phyloP scores from a whole-genome alignment of 2,113 vertebrate species.

The Ammodytes marinus region DNA sequence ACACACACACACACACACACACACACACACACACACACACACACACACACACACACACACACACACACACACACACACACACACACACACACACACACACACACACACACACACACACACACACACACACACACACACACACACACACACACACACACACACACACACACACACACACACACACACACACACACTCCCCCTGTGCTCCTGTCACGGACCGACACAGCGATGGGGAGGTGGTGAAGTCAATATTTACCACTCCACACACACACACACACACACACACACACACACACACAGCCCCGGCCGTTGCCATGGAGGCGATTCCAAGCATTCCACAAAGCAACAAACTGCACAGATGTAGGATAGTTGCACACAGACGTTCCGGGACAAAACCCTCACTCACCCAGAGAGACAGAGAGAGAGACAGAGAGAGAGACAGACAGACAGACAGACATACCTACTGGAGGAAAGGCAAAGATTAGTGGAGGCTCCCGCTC shows the following conservation, averaged over 20 bases:
- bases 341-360: slow-evolving; percentile 65
- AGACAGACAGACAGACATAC: slow-evolving; percentile 34
- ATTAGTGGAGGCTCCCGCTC: slow-evolving; percentile 51
- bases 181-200: neutral
- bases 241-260: slow-evolving; percentile 85
- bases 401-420: too few relatives aligned
- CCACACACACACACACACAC: slow-evolving; percentile 51
- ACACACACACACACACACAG: slow-evolving; percentile 48
- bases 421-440: slow-evolving; percentile 18
- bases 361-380: slow-evolving; percentile 49
- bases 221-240: slow-evolving; percentile 66
- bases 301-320: slow-evolving; percentile 73
- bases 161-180: neutral
- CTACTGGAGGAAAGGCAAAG: slow-evolving; percentile 56
- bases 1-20: too few relatives aligned
- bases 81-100: neutral
- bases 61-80: neutral
- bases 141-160: neutral
- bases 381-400: slow-evolving; percentile 45
- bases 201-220: slow-evolving; percentile 55
- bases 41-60: neutral
- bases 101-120: neutral
- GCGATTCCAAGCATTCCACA: slow-evolving; percentile 80
- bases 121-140: neutral
- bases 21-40: neutral